Percentiles rank a stretch among this genome's conserved stretches.
Evolutionary conservation across 2,888 invertebrate species (phyloP).

Genomic region (Tortricodes alternella): DNA sequence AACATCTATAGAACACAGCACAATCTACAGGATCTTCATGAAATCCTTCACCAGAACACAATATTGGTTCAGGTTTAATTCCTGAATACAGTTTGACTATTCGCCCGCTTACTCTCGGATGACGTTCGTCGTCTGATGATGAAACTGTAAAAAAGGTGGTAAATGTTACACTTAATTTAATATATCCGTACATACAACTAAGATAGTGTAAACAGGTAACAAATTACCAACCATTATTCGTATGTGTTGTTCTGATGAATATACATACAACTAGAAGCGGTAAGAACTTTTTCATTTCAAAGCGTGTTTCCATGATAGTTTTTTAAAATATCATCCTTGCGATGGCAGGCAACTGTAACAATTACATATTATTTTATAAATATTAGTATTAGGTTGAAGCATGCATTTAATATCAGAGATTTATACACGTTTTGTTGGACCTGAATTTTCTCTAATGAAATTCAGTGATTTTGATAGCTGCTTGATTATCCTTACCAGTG

Average conservation of each 20-base stretch:
- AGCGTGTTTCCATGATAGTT: slow-evolving; percentile 17
- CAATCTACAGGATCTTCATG: slow-evolving; percentile 88
- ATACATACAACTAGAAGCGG: slow-evolving; percentile 6
- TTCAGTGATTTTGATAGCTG: no score
- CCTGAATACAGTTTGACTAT: slow-evolving; percentile 70
- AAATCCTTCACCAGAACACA: slow-evolving; percentile 87
- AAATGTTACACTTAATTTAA: slow-evolving; percentile 18
- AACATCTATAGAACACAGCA: slow-evolving; percentile 88
- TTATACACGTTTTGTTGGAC: no score
- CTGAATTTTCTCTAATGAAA: no score
- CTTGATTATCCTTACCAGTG: no score
- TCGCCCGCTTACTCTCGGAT: slow-evolving; percentile 53
- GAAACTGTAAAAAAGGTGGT: slow-evolving; percentile 42
- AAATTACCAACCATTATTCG: slow-evolving; percentile 17
- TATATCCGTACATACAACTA: background rate
- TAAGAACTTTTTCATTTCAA: slow-evolving; percentile 7
- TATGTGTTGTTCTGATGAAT: slow-evolving; percentile 1
- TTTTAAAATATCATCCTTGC: slow-evolving; percentile 8
- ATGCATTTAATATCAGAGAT: no score
- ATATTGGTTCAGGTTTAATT: slow-evolving; percentile 64
- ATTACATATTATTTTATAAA: slow-evolving; percentile 18
- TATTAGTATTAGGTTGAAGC: no score
- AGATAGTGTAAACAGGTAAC: background rate
- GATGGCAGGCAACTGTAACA: slow-evolving; percentile 6
- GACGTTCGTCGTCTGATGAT: slow-evolving; percentile 39